Base-by-base conservation (phyloP, 1,140 invertebrate species). In the Calycopis cecrops region DNA sequence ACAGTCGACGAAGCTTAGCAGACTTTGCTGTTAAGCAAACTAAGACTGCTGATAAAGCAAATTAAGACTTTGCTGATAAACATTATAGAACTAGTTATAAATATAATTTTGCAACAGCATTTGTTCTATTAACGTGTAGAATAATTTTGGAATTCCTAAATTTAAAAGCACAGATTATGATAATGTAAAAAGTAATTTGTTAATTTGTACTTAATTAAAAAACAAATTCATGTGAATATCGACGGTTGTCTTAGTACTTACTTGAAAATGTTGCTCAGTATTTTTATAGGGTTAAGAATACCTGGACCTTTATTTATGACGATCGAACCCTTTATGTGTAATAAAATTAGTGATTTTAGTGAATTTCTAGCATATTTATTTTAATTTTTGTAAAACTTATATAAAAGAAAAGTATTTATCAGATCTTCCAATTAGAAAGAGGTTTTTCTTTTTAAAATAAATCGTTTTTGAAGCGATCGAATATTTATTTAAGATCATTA, bases 231-330 rank as follows among this genome's bases (percentile, higher is more conserved):
- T 70, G 71, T 71, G 60, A 68, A 67, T 59, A 66, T 68, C 60
- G 68, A 73, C 53, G 65, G 62, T 70, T 75, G 71, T 76, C 67
- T 58, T 69, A 69, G 62, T 68, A 76, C 62, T 69, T 73, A 75
- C 77, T 69, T 71, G 74, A 76, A 71, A 72, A 78, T 62, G 70
- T 85, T 85, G 82, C 82, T 85, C 82, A 85, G 82, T 83, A 85
- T 85, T 85, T 85, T 85, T 79, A 76, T 83, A 82, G 77, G 74
- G 71, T 68, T 83, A 85, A 80, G 79, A 71, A 73, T 73, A 75
- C 71, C 73, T 68, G 60, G 69, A 64, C 74, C 72, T 68, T 79
- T 78, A 80, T 79, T 76, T 84, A 79, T 75, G 72, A 18, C 57
- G 58, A 67, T 65, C 58, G 70, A 61, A 69, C 73, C 71, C 72